Evolutionary conservation across 2,113 vertebrate species (phyloP), one percentile per base, ranked within the genome.

Genomic region (Loxodonta africana): DNA sequence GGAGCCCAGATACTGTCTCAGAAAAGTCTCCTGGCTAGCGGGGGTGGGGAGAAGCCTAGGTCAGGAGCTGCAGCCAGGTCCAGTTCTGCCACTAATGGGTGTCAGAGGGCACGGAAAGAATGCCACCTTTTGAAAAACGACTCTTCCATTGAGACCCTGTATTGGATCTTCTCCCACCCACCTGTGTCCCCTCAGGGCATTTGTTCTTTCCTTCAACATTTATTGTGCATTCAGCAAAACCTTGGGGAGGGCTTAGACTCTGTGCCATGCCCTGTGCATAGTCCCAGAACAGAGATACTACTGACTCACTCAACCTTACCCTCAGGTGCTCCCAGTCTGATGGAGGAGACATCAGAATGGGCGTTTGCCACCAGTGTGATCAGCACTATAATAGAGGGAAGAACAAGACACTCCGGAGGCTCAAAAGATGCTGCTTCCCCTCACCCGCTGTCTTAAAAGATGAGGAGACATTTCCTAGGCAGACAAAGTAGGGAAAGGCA

Each of bases 131-230:
- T 83, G 74, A 44, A 67, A 87, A 89, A 62, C 0, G 7, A 62
- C 88, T 77, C 87, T 60, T 46, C 57, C 44, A 20, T 4, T 8
- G 23, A 63, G 76, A 25, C 25, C 7, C 5, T n/a, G 1, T 46
- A 6, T 41, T 63, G 44, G 21, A 88, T 67, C 51, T 81, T 74
- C 57, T 65, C 25, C 18, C 53, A 17, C 26, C 11, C 69, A n/a
- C 8, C 82, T 62, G 23, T 0, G 3, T 51, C 33, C 20, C 18
- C 37, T 28, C 6, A 3, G 9, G 28, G 21, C 10, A 0, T 10
- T 7, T n/a, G 23, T 51, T 88, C 30, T 80, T 83, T 33, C 6
- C 53, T 62, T 73, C 33, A 10, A 18, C 28, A 12, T 28, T 44
- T 76, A 51, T 51, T 26, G 74, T 73, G 51, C 11, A 33, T 48